A percentile compares a stretch with the other conserved stretches of the same genome.
These are phyloP conservation scores for Mus spicilegus DNA, from an alignment of 2,113 vertebrate species.

Conservation along the genomic window DNA sequence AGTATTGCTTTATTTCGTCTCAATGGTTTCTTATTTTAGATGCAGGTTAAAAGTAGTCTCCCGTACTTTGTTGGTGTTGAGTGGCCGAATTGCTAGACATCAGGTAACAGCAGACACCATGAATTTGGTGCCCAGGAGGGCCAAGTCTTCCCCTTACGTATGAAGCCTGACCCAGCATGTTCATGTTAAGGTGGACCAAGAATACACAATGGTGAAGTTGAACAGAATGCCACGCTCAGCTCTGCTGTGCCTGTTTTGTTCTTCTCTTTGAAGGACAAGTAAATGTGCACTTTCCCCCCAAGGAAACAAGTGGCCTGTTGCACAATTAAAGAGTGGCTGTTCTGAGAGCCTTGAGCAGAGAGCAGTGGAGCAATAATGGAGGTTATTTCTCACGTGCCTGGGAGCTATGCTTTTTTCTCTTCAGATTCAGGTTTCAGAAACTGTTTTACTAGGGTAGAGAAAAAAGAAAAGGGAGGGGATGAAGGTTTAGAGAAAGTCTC, in stretches of 20 bases:
- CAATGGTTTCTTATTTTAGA: neutral
- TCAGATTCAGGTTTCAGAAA: constrained; percentile 28
- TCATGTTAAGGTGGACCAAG: neutral
- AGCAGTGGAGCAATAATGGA: neutral
- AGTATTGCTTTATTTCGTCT: neutral
- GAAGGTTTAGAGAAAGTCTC: neutral
- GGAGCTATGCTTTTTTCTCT: constrained; percentile 59
- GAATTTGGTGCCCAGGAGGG: neutral
- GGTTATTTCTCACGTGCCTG: neutral
- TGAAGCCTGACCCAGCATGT: neutral
- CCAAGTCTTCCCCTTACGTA: neutral
- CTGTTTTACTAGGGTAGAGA: neutral
- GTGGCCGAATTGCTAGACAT: neutral
- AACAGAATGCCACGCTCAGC: neutral
- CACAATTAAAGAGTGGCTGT: neutral
- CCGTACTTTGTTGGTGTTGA: neutral
- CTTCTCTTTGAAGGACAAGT: neutral
- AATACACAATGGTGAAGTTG: neutral
- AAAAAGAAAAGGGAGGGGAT: neutral
- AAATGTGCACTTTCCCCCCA: neutral
- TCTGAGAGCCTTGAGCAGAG: neutral
- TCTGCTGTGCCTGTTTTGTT: neutral
- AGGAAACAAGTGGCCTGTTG: neutral
- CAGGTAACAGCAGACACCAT: neutral
- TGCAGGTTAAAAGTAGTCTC: neutral